These are phyloP conservation scores for Amphimallon solstitiale DNA, from an alignment of 2,888 invertebrate genomes.

Conservation along the genomic window DNA sequence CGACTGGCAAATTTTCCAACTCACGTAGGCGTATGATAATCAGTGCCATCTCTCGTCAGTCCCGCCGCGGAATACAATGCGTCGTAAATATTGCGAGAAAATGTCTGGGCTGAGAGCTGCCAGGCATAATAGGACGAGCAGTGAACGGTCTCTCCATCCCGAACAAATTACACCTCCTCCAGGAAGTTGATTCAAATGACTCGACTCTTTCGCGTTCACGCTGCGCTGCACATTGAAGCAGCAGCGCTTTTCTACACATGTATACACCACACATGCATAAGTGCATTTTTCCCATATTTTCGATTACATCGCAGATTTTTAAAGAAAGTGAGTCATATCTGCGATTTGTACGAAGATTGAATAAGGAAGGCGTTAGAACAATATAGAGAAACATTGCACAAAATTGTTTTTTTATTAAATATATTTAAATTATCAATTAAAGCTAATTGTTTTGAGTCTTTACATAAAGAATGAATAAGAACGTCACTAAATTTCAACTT, in stretches of 20 bases:
- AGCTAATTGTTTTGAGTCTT: too few relatives aligned
- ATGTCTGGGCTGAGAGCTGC: too few relatives aligned
- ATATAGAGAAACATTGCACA: too few relatives aligned
- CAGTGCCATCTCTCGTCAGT: slow-evolving; percentile 17
- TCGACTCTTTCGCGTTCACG: not conserved
- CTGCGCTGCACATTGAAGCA: not conserved
- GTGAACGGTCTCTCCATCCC: not conserved
- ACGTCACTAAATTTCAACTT: too few relatives aligned
- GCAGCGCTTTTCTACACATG: not conserved
- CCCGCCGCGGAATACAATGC: slow-evolving; percentile 17
- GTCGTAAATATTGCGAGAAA: slow-evolving; percentile 17
- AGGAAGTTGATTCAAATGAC: slow-evolving; percentile 8
- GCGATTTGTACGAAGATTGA: too few relatives aligned
- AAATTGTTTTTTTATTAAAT: too few relatives aligned
- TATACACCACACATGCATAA: not conserved
- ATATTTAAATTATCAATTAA: too few relatives aligned
- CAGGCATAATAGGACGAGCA: not conserved
- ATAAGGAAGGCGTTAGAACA: too few relatives aligned
- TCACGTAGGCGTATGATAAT: slow-evolving; percentile 31
- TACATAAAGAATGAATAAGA: too few relatives aligned
- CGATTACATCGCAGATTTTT: too few relatives aligned
- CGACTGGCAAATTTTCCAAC: slow-evolving; percentile 6
- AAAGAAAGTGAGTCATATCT: too few relatives aligned
- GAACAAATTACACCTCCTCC: slow-evolving; percentile 14
- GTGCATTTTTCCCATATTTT: too few relatives aligned